Base-by-base conservation (phyloP, 30 jellyfish, hydroid and myxozoan species). In the Aurelia aurita complex sp. Pacific region DNA sequence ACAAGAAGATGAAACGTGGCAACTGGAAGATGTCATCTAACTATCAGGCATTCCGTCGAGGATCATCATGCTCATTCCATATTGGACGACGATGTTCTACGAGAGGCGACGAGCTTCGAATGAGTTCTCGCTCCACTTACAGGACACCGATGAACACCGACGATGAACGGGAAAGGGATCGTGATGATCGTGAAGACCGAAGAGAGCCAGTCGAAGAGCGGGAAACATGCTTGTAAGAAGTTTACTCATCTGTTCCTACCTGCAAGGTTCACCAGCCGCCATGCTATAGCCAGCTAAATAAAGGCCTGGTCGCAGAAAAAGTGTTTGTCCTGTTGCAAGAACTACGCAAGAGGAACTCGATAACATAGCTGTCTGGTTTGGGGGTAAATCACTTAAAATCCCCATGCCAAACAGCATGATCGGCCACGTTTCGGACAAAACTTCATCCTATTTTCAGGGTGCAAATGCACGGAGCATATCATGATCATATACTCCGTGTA, bases 51-150 rank as follows among this genome's bases (percentile, higher is more conserved):
- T 92, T 81, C 42, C 99, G 99, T 5, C 97, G 97, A 3, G 97
- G 96, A 6, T 94, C 99, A 2, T 88, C 99, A 19, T 94, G 96
- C 66, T 94, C 99, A 60, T 94, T 94, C 80, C 89, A 79, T 34
- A 73, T 88, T 64, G 84, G 88, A 5, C 73, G 99, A 29, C 97
- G 99, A 4, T 61, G 95, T 63, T 94, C 99, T 35, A 71, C 97
- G 32, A 77, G 89, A 61, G 85, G 91, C 65, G 98, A 93, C 62
- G 98, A 87, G 38, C 69, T 87, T 17, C 91, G 92, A 57, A 67
- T 80, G 89, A 79, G 79, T 55, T 88, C 97, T 73, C 97, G 97
- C 33, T 77, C 96, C 23, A 80, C 92, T 43, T 88, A 88, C 80
- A 63, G 86, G 43, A 88, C 97, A 50, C 97, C 97, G 64, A 70